These are phyloP conservation scores for Sipha flava DNA, from an alignment of 1,140 invertebrate species.

Conservation along the genomic window DNA sequence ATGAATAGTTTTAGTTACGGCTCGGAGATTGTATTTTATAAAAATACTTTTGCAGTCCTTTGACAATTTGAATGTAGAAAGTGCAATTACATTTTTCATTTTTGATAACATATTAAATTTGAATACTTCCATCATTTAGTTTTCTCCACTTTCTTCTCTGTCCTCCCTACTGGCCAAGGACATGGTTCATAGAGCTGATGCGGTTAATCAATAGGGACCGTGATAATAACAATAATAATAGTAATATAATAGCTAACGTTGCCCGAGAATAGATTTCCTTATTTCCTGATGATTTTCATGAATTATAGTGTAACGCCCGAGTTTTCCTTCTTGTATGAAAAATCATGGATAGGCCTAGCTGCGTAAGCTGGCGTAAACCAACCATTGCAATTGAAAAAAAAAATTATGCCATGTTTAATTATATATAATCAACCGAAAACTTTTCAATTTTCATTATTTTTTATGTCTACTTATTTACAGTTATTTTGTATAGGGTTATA, in stretches of 20 bases:
- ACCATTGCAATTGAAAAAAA: constrained; percentile 13
- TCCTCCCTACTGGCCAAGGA: background rate
- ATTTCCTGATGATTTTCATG: constrained; percentile 22
- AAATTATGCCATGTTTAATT: background rate
- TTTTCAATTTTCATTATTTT: background rate
- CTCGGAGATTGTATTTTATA: background rate
- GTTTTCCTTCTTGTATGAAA: constrained; percentile 15
- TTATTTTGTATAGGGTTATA: background rate
- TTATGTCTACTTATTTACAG: background rate
- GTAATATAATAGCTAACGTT: background rate
- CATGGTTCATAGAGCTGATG: constrained; percentile 17
- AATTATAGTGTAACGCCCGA: constrained; percentile 7
- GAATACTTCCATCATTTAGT: background rate
- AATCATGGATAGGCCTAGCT: background rate
- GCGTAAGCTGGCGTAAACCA: background rate
- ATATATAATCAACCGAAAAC: background rate
- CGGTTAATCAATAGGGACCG: constrained; percentile 21
- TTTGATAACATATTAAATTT: background rate
- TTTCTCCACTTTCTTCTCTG: constrained; percentile 23
- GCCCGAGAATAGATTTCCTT: constrained; percentile 9
- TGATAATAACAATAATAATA: background rate
- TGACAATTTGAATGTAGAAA: constrained; percentile 17
- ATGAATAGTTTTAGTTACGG: background rate
- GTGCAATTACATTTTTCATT: background rate
- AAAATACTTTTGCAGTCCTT: background rate